Conservation (phyloP, 1,140 invertebrate species). For the Trachelipus rathkii region DNA sequence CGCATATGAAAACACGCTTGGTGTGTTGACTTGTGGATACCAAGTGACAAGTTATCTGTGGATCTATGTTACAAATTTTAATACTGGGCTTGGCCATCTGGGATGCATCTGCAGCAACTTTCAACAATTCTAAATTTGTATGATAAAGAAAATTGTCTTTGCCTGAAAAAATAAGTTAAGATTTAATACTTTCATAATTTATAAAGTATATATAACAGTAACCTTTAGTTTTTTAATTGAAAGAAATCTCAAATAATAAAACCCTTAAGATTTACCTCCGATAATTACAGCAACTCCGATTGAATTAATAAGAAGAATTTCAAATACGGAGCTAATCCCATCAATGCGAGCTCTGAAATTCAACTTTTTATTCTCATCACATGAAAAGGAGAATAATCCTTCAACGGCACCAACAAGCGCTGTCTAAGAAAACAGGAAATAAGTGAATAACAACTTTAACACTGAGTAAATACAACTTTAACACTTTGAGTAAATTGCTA, state of each 20-base stretch:
- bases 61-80: conserved; percentile 56
- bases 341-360: conserved; percentile 55
- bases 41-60: conserved; percentile 60
- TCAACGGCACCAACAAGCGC: conserved; percentile 57
- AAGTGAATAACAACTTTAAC: too few relatives aligned
- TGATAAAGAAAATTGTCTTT: conserved; percentile 61
- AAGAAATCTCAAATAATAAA: too few relatives aligned
- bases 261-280: conserved; percentile 51
- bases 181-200: not conserved
- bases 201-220: not conserved
- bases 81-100: conserved; percentile 60
- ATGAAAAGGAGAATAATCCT: conserved; percentile 54
- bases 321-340: conserved; percentile 62
- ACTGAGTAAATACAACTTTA: too few relatives aligned
- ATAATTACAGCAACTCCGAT: conserved; percentile 64
- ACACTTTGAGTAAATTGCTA: too few relatives aligned
- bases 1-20: conserved; percentile 55
- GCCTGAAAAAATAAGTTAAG: conserved; percentile 50
- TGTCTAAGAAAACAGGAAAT: conserved; percentile 48
- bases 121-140: conserved; percentile 62
- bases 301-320: conserved; percentile 58
- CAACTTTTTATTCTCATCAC: conserved; percentile 48
- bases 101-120: conserved; percentile 58
- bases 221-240: not conserved
- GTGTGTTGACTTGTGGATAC: conserved; percentile 54